Evolutionary conservation across 1,140 invertebrate species (phyloP), one percentile per base, ranked within the genome.

Genomic region (Spodoptera litura): DNA sequence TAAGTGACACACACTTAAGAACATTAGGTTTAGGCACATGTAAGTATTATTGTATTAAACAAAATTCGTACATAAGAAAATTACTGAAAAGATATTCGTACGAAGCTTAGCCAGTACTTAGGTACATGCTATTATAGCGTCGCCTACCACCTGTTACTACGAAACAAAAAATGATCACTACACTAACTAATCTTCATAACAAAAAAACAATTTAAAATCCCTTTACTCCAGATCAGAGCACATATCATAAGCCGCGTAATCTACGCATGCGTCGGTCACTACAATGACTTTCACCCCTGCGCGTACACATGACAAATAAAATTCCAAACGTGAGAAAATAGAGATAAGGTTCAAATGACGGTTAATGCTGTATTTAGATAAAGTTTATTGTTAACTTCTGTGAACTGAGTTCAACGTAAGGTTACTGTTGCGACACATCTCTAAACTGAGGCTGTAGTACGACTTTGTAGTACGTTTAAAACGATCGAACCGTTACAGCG

Each of bases 311-410:
- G 68, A 82, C 72, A 83, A 74, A 85, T 71, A 78, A 71, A 80
- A 81, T 80, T 68, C 62, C 62, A 20, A 77, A 82, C 79, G 83
- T 85, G 81, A 83, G 83, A 83, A 85, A 83, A 75, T 70, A 15
- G 11, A 80, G 81, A 81, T 82, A 84, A 83, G 49, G 20, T 25
- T 53, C 31, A 81, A 82, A 80, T 80, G 83, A 73, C 78, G 76
- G 78, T 78, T 83, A 82, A 85, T 82, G 78, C 44, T 56, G 20
- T 71, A 61, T 68, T 73, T 77, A 76, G 83, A 81, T 82, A 80
- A 78, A 58, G 8, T 78, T 79, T 83, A 84, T 78, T 78, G 77
- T 83, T 71, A 38, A 58, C 83, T 80, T 80, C 75, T 78, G 78
- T 80, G 80, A 80, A 82, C 38, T 31, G 38, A 52, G 56, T 27